Percentiles rank a stretch among this genome's conserved stretches.
phyloP scores from a whole-genome alignment of 2,113 vertebrate genomes.

The Leptocoma aspasia region DNA sequence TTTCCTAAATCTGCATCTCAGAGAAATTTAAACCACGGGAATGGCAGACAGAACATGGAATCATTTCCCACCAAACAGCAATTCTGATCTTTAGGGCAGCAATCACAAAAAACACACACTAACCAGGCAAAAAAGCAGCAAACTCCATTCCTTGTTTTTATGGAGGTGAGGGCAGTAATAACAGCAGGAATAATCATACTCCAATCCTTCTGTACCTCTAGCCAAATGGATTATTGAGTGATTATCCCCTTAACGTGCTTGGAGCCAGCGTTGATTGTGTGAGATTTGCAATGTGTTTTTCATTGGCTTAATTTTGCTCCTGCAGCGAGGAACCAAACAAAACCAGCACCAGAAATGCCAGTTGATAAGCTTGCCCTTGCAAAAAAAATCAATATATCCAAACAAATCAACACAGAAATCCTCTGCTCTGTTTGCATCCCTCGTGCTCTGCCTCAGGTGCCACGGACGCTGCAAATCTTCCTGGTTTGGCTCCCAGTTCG shows the following conservation, averaged over 20 bases:
- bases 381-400: constrained; percentile 30
- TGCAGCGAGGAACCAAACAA: constrained; percentile 9
- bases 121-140: background rate
- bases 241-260: constrained; percentile 44
- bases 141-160: background rate
- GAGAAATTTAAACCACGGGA: background rate
- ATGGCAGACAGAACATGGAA: background rate
- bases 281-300: constrained; percentile 48
- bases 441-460: background rate
- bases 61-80: background rate
- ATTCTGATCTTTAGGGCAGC: background rate
- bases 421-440: background rate
- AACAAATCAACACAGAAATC: background rate
- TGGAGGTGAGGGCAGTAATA: background rate
- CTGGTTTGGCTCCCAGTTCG: fast-evolving
- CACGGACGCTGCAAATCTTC: fast-evolving
- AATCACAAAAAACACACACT: background rate
- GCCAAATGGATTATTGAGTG: constrained; percentile 57
- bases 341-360: constrained; percentile 19
- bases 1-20: background rate
- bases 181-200: constrained; percentile 20
- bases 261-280: constrained; percentile 9
- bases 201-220: background rate
- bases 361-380: constrained; percentile 19
- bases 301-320: constrained; percentile 50